Conservation (phyloP, 2,797 vertebrate species). For the Macrochelys suwanniensis region DNA sequence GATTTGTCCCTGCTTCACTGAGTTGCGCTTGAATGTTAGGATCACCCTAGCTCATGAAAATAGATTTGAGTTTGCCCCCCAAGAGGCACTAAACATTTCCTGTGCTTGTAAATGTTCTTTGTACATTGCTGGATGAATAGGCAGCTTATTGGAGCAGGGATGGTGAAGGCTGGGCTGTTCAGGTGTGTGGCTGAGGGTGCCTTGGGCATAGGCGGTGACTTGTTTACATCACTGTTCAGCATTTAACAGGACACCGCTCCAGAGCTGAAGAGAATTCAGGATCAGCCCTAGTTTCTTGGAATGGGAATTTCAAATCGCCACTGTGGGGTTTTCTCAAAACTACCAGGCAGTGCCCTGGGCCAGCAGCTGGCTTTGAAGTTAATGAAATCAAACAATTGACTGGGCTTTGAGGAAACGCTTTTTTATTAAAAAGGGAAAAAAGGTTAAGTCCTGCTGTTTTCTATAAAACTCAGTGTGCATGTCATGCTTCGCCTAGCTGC, state of each 20-base stretch:
- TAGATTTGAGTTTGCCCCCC: background rate
- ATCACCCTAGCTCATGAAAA: constrained; percentile 41
- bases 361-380: background rate
- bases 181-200: background rate
- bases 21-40: constrained; percentile 33
- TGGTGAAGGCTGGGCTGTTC: background rate
- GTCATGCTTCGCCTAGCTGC: background rate
- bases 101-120: background rate
- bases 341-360: constrained; percentile 32
- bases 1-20: constrained; percentile 40
- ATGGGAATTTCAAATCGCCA: background rate
- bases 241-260: background rate
- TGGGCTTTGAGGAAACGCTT: constrained; percentile 32
- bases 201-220: background rate
- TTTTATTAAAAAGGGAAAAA: constrained; percentile 31
- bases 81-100: constrained; percentile 12
- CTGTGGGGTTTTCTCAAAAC: constrained; percentile 26
- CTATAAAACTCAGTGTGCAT: background rate
- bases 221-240: background rate
- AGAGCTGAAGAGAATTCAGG: background rate
- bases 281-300: background rate
- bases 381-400: constrained; percentile 10
- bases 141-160: background rate
- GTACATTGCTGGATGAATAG: background rate
- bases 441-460: constrained; percentile 6